These are phyloP conservation scores for Protodeltote pygarga DNA, from an alignment of 2,888 invertebrate species.

Conservation along the genomic window DNA sequence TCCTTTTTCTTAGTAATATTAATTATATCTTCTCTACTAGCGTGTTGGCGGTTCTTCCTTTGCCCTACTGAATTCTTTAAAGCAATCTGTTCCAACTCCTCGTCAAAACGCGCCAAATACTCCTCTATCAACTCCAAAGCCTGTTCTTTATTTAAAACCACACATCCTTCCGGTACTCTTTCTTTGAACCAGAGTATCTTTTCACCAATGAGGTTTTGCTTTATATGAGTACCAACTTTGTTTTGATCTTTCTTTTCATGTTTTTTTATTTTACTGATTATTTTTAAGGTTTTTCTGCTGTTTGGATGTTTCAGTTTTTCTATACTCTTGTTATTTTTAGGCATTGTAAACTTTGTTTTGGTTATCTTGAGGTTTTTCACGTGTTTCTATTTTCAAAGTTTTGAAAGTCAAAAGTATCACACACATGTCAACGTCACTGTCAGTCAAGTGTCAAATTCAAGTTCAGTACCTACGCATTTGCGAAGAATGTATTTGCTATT, in stretches of 20 bases:
- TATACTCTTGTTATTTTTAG: conserved; percentile 71
- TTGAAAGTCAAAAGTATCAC: conserved; percentile 19
- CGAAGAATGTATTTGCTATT: too few relatives aligned
- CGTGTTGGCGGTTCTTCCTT: conserved; percentile 92
- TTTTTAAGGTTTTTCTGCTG: conserved; percentile 92
- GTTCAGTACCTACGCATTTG: too few relatives aligned
- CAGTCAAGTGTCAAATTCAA: neutral
- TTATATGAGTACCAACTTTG: conserved; percentile 89
- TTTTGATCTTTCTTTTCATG: conserved; percentile 87
- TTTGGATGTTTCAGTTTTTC: conserved; percentile 93
- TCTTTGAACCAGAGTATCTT: conserved; percentile 93
- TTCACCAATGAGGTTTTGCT: conserved; percentile 91
- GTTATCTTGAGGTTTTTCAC: conserved; percentile 12
- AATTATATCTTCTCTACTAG: conserved; percentile 92
- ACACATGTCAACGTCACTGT: neutral
- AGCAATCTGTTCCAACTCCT: conserved; percentile 92
- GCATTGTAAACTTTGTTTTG: conserved; percentile 61
- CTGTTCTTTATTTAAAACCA: conserved; percentile 87
- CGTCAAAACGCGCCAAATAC: conserved; percentile 88
- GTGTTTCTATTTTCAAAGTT: conserved; percentile 16
- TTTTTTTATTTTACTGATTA: conserved; percentile 91
- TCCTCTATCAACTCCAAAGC: conserved; percentile 86
- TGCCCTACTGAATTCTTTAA: conserved; percentile 93
- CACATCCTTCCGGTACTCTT: conserved; percentile 85
- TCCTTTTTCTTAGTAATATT: conserved; percentile 92